Conservation (phyloP, 2,797 vertebrate genomes). For the Nyctibius grandis region DNA sequence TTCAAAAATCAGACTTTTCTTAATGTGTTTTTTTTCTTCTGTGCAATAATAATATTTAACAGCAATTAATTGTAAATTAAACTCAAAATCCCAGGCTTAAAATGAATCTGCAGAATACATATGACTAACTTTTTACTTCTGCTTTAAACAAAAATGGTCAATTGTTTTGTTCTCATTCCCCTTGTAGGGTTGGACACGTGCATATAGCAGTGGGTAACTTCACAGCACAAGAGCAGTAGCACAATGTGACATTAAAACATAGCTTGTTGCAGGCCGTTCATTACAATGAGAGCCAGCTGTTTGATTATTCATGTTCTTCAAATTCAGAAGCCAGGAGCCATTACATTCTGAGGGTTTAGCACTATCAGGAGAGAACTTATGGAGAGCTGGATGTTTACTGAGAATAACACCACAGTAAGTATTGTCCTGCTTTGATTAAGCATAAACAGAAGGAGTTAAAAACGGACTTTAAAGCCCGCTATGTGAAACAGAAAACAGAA, state of each 20-base stretch:
- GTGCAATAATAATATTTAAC: background rate
- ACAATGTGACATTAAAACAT: background rate
- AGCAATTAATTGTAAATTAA: background rate
- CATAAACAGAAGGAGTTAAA: background rate
- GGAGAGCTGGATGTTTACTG: background rate
- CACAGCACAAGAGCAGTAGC: background rate
- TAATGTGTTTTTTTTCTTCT: background rate
- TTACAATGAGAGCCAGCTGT: background rate
- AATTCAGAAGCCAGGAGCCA: background rate
- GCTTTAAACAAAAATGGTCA: background rate
- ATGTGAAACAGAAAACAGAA: background rate
- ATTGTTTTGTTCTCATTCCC: background rate
- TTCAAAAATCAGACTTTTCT: background rate
- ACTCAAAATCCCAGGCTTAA: background rate
- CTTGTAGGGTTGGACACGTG: background rate
- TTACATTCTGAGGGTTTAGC: background rate
- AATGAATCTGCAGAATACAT: background rate
- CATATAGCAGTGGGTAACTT: background rate
- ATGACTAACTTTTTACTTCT: background rate
- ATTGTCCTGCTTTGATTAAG: background rate
- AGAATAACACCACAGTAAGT: background rate
- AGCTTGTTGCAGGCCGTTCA: background rate
- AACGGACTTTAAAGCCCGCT: background rate
- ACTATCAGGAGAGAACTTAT: background rate
- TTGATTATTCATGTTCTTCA: background rate